phyloP scores from a whole-genome alignment of 2,888 invertebrate species.

The Myopa testacea region DNA sequence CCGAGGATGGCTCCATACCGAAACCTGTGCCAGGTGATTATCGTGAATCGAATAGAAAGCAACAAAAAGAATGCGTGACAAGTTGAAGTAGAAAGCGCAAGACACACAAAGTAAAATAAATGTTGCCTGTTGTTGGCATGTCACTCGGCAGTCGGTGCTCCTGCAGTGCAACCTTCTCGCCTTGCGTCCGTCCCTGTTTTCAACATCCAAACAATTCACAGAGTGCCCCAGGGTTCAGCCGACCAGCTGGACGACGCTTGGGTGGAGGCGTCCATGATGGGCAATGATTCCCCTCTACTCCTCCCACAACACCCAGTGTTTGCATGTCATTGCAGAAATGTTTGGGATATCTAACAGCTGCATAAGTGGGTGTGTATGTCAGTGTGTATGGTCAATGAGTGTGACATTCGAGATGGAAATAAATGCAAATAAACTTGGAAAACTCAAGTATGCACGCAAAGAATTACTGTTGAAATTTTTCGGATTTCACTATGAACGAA shows the following conservation, averaged over 20 bases:
- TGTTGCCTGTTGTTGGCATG: neutral
- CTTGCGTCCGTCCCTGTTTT: too few relatives aligned
- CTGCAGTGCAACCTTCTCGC: neutral
- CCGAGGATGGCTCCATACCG: neutral
- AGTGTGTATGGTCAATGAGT: conserved; percentile 5
- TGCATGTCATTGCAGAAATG: conserved; percentile 13
- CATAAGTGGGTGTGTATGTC: neutral
- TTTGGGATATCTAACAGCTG: neutral
- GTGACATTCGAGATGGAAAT: conserved; percentile 13
- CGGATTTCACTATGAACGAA: too few relatives aligned
- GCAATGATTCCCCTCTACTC: neutral
- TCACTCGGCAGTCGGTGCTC: neutral
- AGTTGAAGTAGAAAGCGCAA: neutral
- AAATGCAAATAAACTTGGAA: conserved; percentile 7
- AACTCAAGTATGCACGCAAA: neutral
- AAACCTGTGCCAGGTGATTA: neutral
- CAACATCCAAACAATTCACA: too few relatives aligned
- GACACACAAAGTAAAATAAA: neutral
- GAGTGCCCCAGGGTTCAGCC: neutral
- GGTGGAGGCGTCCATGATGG: neutral
- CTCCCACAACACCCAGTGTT: neutral
- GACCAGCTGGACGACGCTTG: neutral
- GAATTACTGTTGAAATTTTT: neutral
- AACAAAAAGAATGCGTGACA: neutral
- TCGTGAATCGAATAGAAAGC: neutral